Base-by-base conservation (phyloP, 2,888 invertebrate genomes). In the Spicauda simplicius region DNA sequence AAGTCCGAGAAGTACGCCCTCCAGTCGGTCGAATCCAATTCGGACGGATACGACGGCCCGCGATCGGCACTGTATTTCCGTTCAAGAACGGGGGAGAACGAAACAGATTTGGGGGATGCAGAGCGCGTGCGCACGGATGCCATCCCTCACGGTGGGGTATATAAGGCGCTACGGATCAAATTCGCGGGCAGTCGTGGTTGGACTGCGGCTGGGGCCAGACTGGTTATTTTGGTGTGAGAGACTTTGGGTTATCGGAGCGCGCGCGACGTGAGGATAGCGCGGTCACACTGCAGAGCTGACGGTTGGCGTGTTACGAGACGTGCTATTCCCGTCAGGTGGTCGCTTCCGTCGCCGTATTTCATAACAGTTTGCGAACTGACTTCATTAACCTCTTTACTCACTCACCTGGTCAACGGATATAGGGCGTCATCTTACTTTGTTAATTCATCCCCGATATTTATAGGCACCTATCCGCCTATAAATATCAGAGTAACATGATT, bases 101-200 rank as follows among this genome's bases (percentile, higher is more conserved):
- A 95, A 75, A 95, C 95, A 52, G 95, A 93, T 84, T 95, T 95
- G 72, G 95, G 95, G 84, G 95, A 95, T 81, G 95, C 94, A 65
- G 95, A 95, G 85, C 95, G 95, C 92, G 93, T 94, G 93, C 95
- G 94, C 92, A 94, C 91, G 76, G 93, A 94, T 79, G 94, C 93
- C 94, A 94, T 94, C 86, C 87, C 88, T 90, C 80, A 80, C 67
- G 76, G 77, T 73, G 76, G 75, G 73, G 85, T 93, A 92, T 93
- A 92, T 82, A 91, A 91, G 83, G 80, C 81, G 84, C 74, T 76
- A 78, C 80, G 70, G 78, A 78, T 79, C 76, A 77, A 81, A 77
- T 77, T 78, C 64, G 74, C 81, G 79, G 83, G 83, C 93, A 93
- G 91, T 93, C 89, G 92, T 88, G 83, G 88, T 80, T 76, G 84